Evolutionary conservation across 2,888 invertebrate genomes (phyloP).

Genomic region (Aethes cnicana): DNA sequence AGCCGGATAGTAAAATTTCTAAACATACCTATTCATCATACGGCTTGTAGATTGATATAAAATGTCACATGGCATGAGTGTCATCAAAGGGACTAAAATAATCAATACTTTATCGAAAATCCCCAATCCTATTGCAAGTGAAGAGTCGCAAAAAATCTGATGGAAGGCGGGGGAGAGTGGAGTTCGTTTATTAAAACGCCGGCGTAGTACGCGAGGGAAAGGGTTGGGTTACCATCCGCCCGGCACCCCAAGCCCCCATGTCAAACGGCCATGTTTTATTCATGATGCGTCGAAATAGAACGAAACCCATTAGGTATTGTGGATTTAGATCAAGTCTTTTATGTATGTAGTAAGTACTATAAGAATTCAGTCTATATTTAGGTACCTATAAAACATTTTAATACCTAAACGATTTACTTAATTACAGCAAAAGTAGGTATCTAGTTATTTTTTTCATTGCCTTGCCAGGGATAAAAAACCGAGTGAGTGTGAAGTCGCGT

Average conservation of each 20-base stretch:
- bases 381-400: slow-evolving; percentile 32
- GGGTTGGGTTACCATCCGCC: slow-evolving; percentile 53
- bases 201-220: slow-evolving; percentile 49
- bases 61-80: too few relatives aligned
- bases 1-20: too few relatives aligned
- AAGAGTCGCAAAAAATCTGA: slow-evolving; percentile 67
- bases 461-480: too few relatives aligned
- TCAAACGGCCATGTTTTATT: slow-evolving; percentile 73
- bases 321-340: slow-evolving; percentile 63
- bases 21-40: too few relatives aligned
- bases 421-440: too few relatives aligned
- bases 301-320: slow-evolving; percentile 52
- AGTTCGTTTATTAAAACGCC: slow-evolving; percentile 63
- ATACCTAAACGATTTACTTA: too few relatives aligned
- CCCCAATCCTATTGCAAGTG: slow-evolving; percentile 51
- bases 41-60: too few relatives aligned
- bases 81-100: slow-evolving; percentile 33
- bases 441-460: too few relatives aligned
- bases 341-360: too few relatives aligned
- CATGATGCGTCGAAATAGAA: slow-evolving; percentile 63
- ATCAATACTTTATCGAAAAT: slow-evolving; percentile 39
- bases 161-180: slow-evolving; percentile 48
- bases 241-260: slow-evolving; percentile 38
- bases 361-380: too few relatives aligned
- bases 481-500: too few relatives aligned